Evolutionary conservation across 2,797 vertebrate genomes (phyloP).

Genomic region (Fundulus diaphanus): DNA sequence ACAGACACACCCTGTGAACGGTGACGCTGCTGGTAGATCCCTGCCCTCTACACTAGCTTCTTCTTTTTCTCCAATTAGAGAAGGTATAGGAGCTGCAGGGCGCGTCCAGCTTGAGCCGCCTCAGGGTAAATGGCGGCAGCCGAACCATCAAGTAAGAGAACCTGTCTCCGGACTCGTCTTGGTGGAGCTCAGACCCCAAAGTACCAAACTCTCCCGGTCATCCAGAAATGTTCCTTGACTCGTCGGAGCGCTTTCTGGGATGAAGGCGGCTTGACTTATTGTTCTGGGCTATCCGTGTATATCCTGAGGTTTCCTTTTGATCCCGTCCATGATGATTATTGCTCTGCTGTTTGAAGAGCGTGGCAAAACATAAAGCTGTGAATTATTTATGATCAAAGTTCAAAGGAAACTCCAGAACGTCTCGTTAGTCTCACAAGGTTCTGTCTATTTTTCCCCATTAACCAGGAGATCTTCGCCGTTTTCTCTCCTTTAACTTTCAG

Average conservation of each 20-base stretch:
- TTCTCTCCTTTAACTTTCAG: slow-evolving; percentile 9
- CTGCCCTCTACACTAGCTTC: not conserved
- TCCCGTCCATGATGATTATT: not conserved
- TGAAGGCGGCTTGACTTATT: not conserved
- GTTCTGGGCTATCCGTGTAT: not conserved
- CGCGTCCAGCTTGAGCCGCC: not conserved
- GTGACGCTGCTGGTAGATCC: not conserved
- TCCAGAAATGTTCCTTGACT: not conserved
- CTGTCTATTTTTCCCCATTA: not conserved
- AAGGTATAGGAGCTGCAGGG: not conserved
- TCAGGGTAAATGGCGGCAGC: not conserved
- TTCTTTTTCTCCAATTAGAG: not conserved
- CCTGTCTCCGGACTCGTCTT: not conserved
- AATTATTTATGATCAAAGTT: slow-evolving; percentile 2
- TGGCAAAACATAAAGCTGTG: not conserved
- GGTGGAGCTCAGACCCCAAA: not conserved
- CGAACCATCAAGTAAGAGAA: not conserved
- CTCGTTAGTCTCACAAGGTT: not conserved
- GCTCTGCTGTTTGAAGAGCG: not conserved
- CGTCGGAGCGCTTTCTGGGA: not conserved
- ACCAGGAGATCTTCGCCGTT: not conserved
- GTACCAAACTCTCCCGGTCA: not conserved
- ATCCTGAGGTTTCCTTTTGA: not conserved
- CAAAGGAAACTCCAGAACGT: slow-evolving; percentile 7
- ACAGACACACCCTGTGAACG: too few species aligned